These are phyloP conservation scores for Mico argentatus DNA, from an alignment of 2,797 vertebrate genomes.

Conservation along the genomic window DNA sequence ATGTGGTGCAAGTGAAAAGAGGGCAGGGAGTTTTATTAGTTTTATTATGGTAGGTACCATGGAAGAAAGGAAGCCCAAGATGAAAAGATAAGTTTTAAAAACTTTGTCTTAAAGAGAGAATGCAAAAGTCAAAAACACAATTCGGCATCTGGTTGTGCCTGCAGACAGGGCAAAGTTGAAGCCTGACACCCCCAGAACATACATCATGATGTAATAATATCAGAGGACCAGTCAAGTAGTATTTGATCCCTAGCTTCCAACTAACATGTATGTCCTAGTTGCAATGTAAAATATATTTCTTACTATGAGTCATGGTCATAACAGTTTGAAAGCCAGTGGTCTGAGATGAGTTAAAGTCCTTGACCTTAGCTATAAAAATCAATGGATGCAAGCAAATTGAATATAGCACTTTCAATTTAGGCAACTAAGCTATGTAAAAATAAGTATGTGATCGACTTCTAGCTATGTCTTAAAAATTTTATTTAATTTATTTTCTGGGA, in stretches of 20 bases:
- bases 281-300: not conserved
- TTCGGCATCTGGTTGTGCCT: not conserved
- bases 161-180: not conserved
- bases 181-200: accelerated
- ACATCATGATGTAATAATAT: not conserved
- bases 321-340: not conserved
- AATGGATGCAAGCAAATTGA: not conserved
- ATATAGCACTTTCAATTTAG: not conserved
- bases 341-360: not conserved
- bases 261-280: not conserved
- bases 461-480: not conserved
- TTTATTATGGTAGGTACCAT: not conserved
- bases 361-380: not conserved
- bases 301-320: not conserved
- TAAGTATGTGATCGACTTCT: not conserved
- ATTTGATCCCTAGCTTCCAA: not conserved
- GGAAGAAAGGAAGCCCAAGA: not conserved
- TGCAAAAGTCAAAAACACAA: not conserved
- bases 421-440: not conserved
- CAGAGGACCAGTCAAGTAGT: not conserved
- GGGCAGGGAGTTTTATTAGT: not conserved
- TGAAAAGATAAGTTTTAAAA: slow-evolving; percentile 21
- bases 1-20: not conserved
- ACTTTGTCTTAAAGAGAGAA: not conserved
- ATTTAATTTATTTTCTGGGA: not conserved